phyloP scores from a whole-genome alignment of 2,797 vertebrate species.

The Pseudochromis fuscus region DNA sequence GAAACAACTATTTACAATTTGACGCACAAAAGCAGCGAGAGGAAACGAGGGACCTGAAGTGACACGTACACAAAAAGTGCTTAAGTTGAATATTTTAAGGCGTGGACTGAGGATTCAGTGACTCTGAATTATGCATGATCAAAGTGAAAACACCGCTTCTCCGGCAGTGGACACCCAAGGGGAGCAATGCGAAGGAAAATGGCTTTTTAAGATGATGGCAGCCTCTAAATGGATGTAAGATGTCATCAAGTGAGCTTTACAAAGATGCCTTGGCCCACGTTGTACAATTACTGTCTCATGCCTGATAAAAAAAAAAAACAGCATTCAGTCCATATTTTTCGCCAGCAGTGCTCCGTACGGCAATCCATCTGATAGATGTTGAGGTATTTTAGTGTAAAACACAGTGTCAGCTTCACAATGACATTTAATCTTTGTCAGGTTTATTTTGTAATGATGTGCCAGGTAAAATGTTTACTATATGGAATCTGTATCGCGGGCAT shows the following conservation, averaged over 20 bases:
- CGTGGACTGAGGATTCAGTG: slow-evolving; percentile 48
- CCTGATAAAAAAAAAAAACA: not conserved
- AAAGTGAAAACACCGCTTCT: slow-evolving; percentile 56
- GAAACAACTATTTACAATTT: slow-evolving; percentile 23
- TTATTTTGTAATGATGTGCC: not conserved
- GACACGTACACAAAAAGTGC: slow-evolving; percentile 59
- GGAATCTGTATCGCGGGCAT: slow-evolving; percentile 2
- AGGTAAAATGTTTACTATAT: not conserved
- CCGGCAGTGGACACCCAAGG: slow-evolving; percentile 22
- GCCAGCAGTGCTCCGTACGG: too few species aligned
- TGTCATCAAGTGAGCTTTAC: slow-evolving; percentile 19
- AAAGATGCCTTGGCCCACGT: slow-evolving; percentile 2
- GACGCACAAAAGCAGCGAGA: slow-evolving; percentile 33
- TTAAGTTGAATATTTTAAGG: slow-evolving; percentile 70
- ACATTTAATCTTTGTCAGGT: not conserved
- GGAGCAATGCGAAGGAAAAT: slow-evolving; percentile 46
- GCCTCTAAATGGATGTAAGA: slow-evolving; percentile 55
- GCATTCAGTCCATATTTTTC: not conserved
- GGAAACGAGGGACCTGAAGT: slow-evolving; percentile 40
- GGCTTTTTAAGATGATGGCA: slow-evolving; percentile 51
- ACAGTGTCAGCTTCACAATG: not conserved
- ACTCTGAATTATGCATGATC: slow-evolving; percentile 76
- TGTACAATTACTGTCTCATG: slow-evolving; percentile 5
- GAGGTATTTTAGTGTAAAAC: not conserved
- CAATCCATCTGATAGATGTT: not conserved